Percentiles rank a stretch among this genome's conserved stretches.
Evolutionary conservation across 2,888 invertebrate genomes (phyloP).

Genomic region (Acrobasis consociella): DNA sequence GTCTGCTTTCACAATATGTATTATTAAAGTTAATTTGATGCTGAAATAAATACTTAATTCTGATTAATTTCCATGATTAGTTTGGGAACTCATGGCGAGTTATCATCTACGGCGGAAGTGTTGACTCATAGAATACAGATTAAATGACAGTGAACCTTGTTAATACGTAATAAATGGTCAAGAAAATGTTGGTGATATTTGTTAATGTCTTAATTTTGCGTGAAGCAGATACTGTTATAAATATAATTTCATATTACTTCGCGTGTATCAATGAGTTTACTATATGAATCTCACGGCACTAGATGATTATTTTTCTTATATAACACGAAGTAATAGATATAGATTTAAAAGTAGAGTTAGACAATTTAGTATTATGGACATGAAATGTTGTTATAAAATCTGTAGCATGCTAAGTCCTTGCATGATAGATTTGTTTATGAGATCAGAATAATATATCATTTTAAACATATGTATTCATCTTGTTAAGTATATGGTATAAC

Average conservation of each 20-base stretch:
- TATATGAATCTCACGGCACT: conserved; percentile 49
- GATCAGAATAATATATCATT: conserved; percentile 61
- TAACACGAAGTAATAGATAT: conserved; percentile 35
- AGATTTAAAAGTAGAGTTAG: conserved; percentile 50
- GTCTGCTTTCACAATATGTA: background rate
- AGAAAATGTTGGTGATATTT: background rate
- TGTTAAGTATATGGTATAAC: conserved; percentile 61
- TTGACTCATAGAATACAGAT: background rate
- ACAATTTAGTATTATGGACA: conserved; percentile 64
- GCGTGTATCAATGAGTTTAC: conserved; percentile 25
- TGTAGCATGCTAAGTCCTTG: conserved; percentile 71
- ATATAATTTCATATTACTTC: conserved; percentile 19
- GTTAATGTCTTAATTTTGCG: background rate
- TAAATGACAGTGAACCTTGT: conserved; percentile 1
- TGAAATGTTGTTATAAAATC: conserved; percentile 69
- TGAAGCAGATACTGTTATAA: conserved; percentile 9
- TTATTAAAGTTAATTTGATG: background rate
- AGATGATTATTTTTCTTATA: conserved; percentile 38
- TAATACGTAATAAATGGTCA: conserved; percentile 17
- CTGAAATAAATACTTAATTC: too few species aligned
- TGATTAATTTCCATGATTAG: too few species aligned
- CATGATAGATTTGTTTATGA: conserved; percentile 70
- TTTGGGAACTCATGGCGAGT: background rate
- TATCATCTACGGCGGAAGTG: conserved; percentile 3
- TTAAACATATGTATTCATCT: conserved; percentile 56